Evolutionary conservation across 2,888 invertebrate species (phyloP).

Genomic region (Onthophagus sagittarius): DNA sequence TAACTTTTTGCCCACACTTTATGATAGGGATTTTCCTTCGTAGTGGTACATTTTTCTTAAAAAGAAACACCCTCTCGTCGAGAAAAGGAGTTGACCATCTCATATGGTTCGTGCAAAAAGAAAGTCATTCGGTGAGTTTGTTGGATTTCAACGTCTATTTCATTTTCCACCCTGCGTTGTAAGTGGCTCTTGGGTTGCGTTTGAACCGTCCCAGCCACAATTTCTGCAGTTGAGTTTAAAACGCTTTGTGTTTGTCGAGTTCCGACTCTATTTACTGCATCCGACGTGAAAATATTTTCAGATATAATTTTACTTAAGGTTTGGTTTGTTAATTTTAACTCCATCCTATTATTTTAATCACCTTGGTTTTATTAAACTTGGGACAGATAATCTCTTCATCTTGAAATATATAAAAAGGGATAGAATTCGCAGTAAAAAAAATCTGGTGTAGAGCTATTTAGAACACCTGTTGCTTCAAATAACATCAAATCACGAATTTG

Average conservation of each 20-base stretch:
- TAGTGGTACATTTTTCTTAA: no score
- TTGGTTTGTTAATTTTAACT: background rate
- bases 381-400: no score
- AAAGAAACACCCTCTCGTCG: no score
- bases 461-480: background rate
- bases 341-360: background rate
- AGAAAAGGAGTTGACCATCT: no score
- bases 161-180: background rate
- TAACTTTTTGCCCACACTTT: no score
- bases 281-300: background rate
- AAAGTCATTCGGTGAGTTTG: background rate
- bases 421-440: background rate
- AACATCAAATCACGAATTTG: background rate
- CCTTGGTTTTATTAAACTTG: no score
- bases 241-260: background rate
- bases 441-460: background rate
- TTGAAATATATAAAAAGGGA: no score
- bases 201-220: background rate
- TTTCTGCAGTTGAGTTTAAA: background rate
- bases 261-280: background rate
- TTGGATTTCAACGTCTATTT: background rate
- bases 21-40: no score
- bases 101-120: no score
- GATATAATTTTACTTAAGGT: background rate
- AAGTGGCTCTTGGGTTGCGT: background rate